Base-by-base conservation (phyloP, 64 coral and sea anemone genomes). In the Cladopsammia gracilis region DNA sequence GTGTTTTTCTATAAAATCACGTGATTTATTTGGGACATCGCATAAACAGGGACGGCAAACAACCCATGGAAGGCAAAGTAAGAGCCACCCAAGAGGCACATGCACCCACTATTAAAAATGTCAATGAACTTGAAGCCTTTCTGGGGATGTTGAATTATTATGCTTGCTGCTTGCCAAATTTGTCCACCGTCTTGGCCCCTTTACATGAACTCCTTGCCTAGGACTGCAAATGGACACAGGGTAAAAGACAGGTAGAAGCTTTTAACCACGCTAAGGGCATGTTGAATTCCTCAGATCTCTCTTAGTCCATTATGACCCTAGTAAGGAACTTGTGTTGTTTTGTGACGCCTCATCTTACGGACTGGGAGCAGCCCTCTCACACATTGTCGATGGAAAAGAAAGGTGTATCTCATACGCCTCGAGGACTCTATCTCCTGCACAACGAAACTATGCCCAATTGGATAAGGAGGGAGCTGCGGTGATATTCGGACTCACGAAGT, bases 131-230 rank as follows among this genome's bases (percentile, higher is more conserved):
- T 12, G 22, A 85, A 48, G 58, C 86, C 0, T 23, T 25, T 20
- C 20, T 68, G 19, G 65, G 65, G n/a, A 68, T 68, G 65, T 68
- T 68, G n/a, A 68, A 88, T 62, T 88, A 75, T 62, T 88, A 88
- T 75, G 71, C 12, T 25, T 58, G 64, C 3, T 88, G 58, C 57
- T 59, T 88, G n/a, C 62, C 82, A 16, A 64, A 88, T 42, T 54
- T 88, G 26, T 88, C 86, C 22, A 88, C 86, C 0, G 58, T 60
- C 20, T 50, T 88, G 25, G 86, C 86, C 4, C 67, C 86, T 48
- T 26, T 74, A 42, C 70, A 88, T 54, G 57, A 45, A 6, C 59
- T 88, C n/a, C 49, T 88, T 4, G 23, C 48, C 0, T 75, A 88
- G 51, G 50, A 75, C 18, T 56, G 56, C 16, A 61, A 25, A 60